Base-by-base conservation (phyloP, 2,797 vertebrate species). In the Molossus alvarezi region DNA sequence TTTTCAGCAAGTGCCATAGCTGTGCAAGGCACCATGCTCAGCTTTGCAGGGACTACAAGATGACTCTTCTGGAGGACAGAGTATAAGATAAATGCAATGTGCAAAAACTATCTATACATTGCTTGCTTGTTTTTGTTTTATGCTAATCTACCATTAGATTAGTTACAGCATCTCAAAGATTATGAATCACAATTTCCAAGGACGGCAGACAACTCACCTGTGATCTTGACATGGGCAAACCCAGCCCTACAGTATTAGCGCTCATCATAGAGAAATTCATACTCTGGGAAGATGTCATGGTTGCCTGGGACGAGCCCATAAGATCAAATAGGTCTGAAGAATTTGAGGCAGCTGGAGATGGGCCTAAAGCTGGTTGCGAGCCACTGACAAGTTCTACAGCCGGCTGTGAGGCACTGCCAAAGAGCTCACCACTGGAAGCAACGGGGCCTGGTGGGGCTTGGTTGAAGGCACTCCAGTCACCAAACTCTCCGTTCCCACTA, bases 391-490 rank as follows among this genome's bases (percentile, higher is more conserved):
- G 98, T 97, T 99, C 98, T 48, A 97, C 96, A 91, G 97, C 98
- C 82, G 99, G 97, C 98, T 99, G 99, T 71, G 98, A 87, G 0
- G 97, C 41, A 60, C 94, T 96, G 81, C 97, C 86, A 23, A 98
- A 98, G 92, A 98, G 80, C 69, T 99, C 98, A 21, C 98, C 97
- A 15, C 99, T 95, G 3, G 97, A 98, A 96, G 97, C 97, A 84
- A 96, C 98, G 94, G 99, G 98, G 97, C 98, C 98, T 79, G 98
- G 98, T 72, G 98, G 97, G 95, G 98, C 98, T 98, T 99, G 98
- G 91, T 99, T 99, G 98, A 99, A 99, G 97, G 99, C 99, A 97
- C 99, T 99, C 99, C 99, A 99, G 93, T 99, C 99, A 90, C 99
- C 99, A 97, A 99, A 99, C 37, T 99, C 99, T 98, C 99, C 99